Percentiles rank a stretch among this genome's conserved stretches.
Evolutionary conservation across 2,888 invertebrate genomes (phyloP).

Genomic region (Drosophila neutralis): DNA sequence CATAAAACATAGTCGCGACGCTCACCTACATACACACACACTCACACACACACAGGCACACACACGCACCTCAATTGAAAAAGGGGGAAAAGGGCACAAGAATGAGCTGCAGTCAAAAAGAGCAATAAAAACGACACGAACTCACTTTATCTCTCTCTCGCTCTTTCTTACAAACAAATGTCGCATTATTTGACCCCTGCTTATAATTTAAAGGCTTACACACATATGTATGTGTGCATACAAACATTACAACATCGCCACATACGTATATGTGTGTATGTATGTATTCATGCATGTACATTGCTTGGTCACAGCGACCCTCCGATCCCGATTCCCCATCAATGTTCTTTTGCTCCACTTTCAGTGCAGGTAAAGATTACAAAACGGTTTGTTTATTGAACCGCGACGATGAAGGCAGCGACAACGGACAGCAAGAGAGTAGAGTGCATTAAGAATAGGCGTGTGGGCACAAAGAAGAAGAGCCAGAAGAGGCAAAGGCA

Average conservation of each 20-base stretch:
- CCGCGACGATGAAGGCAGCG: constrained; percentile 44
- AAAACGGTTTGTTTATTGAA: constrained; percentile 70
- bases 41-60: constrained; percentile 14
- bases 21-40: constrained; percentile 58
- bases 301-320: constrained; percentile 15
- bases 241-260: constrained; percentile 3
- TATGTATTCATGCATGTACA: not conserved
- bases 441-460: constrained; percentile 39
- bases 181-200: constrained; percentile 56
- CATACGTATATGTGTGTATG: not conserved
- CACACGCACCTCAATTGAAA: not conserved
- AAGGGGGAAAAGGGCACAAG: constrained; percentile 22
- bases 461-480: constrained; percentile 1
- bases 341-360: constrained; percentile 64
- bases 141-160: constrained; percentile 18
- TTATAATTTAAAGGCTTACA: constrained; percentile 32
- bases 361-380: constrained; percentile 72
- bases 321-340: constrained; percentile 20
- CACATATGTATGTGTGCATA: constrained; percentile 8
- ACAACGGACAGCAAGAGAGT: constrained; percentile 44
- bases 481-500: constrained; percentile 5
- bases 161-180: constrained; percentile 34
- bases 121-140: constrained; percentile 15
- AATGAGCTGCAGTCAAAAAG: constrained; percentile 47
- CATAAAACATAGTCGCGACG: constrained; percentile 48